phyloP scores from a whole-genome alignment of 2,888 invertebrate species.

The Terebella lapidaria region DNA sequence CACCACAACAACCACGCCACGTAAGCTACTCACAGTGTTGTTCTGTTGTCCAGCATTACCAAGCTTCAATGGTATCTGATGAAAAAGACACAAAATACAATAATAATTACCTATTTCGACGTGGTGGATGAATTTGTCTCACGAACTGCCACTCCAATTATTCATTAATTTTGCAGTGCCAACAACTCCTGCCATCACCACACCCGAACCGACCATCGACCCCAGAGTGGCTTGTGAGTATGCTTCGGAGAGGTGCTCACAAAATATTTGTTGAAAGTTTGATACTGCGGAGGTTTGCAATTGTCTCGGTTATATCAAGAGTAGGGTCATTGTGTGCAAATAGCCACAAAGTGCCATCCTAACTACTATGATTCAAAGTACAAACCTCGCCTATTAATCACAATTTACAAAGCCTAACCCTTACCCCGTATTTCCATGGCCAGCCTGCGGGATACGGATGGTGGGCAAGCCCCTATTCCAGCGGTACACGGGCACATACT shows the following conservation, averaged over 20 bases:
- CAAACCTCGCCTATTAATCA: too few species aligned
- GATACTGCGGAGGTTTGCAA: too few species aligned
- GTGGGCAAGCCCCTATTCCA: constrained; percentile 89
- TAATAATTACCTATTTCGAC: neutral
- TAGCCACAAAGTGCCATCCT: neutral
- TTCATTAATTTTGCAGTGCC: too few species aligned
- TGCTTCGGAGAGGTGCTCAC: neutral
- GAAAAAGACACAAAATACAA: neutral
- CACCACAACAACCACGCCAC: neutral
- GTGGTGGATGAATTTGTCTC: too few species aligned
- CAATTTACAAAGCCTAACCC: too few species aligned
- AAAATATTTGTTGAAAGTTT: neutral
- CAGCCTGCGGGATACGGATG: constrained; percentile 25
- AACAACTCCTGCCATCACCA: constrained; percentile 13
- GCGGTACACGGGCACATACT: constrained; percentile 68
- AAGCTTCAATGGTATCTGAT: neutral
- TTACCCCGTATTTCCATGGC: too few species aligned
- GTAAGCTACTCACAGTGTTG: neutral
- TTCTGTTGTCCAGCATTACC: neutral
- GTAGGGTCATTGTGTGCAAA: neutral
- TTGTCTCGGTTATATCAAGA: too few species aligned
- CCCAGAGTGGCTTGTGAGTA: constrained; percentile 5
- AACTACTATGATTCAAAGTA: too few species aligned
- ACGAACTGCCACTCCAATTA: too few species aligned
- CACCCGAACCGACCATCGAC: constrained; percentile 16